Percentiles rank a stretch among this genome's conserved stretches.
Conservation (phyloP, 2,797 vertebrate species). For the Typhlichthys subterraneus region DNA sequence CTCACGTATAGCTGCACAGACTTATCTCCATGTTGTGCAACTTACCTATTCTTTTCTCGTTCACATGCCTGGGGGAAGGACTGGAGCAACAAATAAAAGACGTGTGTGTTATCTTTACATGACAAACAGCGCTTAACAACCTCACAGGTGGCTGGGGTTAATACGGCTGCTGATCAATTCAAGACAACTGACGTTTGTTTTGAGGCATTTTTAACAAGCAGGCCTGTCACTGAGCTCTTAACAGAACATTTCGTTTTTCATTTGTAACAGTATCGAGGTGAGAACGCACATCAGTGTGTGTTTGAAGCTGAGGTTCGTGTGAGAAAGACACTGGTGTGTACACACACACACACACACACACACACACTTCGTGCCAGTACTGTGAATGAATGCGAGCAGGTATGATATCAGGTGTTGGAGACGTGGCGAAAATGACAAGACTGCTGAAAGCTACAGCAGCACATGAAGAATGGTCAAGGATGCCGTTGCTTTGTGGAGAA, state of each 20-base stretch:
- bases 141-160: slow-evolving; percentile 46
- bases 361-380: background rate
- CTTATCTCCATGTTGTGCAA: slow-evolving; percentile 10
- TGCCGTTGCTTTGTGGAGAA: slow-evolving; percentile 34
- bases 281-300: slow-evolving; percentile 20
- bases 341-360: no score
- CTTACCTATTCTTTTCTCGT: slow-evolving; percentile 8
- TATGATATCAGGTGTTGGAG: slow-evolving; percentile 47
- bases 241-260: slow-evolving; percentile 33
- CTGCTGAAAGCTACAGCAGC: slow-evolving; percentile 45
- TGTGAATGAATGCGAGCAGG: slow-evolving; percentile 3
- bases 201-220: slow-evolving; percentile 44
- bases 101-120: slow-evolving; percentile 5
- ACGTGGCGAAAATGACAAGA: slow-evolving; percentile 60
- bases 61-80: background rate
- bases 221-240: slow-evolving; percentile 40
- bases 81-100: slow-evolving; percentile 1
- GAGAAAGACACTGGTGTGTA: no score
- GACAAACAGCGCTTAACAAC: slow-evolving; percentile 29
- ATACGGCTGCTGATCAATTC: slow-evolving; percentile 34
- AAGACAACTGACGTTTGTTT: slow-evolving; percentile 44
- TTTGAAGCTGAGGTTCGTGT: background rate
- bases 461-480: slow-evolving; percentile 54
- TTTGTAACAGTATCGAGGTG: slow-evolving; percentile 37
- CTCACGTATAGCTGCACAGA: slow-evolving; percentile 3